Conservation (phyloP, 2,888 invertebrate species). For the Griposia aprilina region DNA sequence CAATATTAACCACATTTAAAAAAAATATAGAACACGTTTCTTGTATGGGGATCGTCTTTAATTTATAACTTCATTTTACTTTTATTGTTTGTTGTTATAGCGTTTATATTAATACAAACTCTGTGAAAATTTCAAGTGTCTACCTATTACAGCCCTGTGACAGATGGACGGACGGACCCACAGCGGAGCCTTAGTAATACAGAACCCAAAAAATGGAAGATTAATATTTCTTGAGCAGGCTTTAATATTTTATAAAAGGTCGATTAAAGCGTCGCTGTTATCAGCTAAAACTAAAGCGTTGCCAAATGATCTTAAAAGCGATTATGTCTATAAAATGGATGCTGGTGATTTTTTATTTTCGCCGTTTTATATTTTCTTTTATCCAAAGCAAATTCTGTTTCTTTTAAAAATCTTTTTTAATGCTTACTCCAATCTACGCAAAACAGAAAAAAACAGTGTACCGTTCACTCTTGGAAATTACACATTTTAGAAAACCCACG, state of each 20-base stretch:
- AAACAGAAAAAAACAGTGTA: background rate
- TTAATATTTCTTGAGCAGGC: background rate
- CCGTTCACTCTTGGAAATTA: background rate
- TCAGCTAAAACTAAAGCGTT: background rate
- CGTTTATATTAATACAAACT: no score
- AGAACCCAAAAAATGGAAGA: background rate
- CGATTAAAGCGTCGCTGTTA: background rate
- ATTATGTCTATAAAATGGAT: conserved; percentile 1
- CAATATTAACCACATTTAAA: no score
- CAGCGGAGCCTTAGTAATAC: no score
- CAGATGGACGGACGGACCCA: no score
- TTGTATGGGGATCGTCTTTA: no score
- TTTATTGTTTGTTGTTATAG: no score
- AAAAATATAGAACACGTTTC: no score
- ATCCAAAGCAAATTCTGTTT: background rate
- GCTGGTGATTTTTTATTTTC: background rate
- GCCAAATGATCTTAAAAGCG: background rate
- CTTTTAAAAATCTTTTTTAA: background rate
- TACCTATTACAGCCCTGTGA: no score
- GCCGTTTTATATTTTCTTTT: background rate
- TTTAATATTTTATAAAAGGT: background rate
- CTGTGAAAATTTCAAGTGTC: no score
- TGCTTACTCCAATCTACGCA: background rate
- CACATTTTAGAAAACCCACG: background rate
- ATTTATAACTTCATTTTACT: no score